Percentiles rank a stretch among this genome's conserved stretches.
phyloP scores from a whole-genome alignment of 2,113 vertebrate genomes.

The Saiga tatarica region DNA sequence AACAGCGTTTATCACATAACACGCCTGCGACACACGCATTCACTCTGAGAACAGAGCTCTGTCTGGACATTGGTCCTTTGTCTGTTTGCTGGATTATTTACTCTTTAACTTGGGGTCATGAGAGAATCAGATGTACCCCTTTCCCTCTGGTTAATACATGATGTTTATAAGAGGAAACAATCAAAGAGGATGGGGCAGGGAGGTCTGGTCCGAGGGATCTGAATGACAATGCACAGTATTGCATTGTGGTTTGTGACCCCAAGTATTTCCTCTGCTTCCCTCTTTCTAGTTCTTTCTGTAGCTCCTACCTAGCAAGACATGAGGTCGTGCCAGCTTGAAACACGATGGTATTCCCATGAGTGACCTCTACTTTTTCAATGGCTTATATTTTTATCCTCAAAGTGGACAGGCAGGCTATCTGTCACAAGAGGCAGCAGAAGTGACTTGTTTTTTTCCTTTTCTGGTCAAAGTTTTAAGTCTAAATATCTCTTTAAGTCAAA shows the following conservation, averaged over 20 bases:
- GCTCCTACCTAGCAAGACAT: no score
- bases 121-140: neutral
- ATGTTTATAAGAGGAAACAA: neutral
- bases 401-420: neutral
- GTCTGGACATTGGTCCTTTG: neutral
- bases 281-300: neutral
- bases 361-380: neutral
- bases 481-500: neutral
- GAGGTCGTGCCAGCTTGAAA: neutral
- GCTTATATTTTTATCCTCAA: constrained; percentile 27
- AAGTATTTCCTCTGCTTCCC: neutral
- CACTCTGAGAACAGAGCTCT: neutral
- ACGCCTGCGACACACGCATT: fast-evolving
- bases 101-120: neutral
- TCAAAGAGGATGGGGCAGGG: neutral
- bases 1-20: fast-evolving
- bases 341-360: fast-evolving
- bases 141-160: neutral
- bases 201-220: neutral
- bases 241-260: neutral
- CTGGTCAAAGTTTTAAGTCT: neutral
- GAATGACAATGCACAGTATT: neutral
- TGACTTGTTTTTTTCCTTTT: constrained; percentile 2
- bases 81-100: neutral
- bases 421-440: neutral